phyloP scores from a whole-genome alignment of 2,113 vertebrate species.

The Calidris pugnax region DNA sequence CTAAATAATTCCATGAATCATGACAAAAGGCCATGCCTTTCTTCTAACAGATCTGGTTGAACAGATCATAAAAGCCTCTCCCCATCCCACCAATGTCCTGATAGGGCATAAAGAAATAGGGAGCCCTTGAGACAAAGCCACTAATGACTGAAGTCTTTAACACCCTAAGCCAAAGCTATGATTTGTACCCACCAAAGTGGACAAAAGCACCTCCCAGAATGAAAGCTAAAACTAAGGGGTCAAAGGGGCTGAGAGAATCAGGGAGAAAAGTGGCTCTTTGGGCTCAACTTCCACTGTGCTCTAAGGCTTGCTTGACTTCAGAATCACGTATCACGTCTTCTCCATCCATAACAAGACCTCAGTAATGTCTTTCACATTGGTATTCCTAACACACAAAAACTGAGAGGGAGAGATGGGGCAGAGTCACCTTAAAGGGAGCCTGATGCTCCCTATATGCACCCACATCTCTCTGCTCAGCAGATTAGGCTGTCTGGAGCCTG shows the following conservation, averaged over 20 bases:
- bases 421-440: not conserved
- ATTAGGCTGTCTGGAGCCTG: not conserved
- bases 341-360: not conserved
- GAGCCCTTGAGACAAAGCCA: not conserved
- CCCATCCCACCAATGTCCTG: not conserved
- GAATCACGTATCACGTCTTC: rapidly evolving
- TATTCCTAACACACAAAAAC: not conserved
- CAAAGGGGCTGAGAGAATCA: not conserved
- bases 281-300: not conserved
- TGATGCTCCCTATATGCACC: not conserved
- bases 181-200: not conserved
- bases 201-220: not conserved
- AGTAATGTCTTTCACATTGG: not conserved
- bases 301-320: not conserved
- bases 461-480: not conserved
- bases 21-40: not conserved
- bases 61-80: not conserved
- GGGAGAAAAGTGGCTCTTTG: not conserved
- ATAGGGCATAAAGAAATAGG: not conserved
- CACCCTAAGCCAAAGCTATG: not conserved
- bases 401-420: not conserved
- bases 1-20: not conserved
- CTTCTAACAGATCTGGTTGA: not conserved
- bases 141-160: not conserved
- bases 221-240: not conserved